Conservation (phyloP, 2,113 vertebrate genomes). For the Mystacornis crossleyi region DNA sequence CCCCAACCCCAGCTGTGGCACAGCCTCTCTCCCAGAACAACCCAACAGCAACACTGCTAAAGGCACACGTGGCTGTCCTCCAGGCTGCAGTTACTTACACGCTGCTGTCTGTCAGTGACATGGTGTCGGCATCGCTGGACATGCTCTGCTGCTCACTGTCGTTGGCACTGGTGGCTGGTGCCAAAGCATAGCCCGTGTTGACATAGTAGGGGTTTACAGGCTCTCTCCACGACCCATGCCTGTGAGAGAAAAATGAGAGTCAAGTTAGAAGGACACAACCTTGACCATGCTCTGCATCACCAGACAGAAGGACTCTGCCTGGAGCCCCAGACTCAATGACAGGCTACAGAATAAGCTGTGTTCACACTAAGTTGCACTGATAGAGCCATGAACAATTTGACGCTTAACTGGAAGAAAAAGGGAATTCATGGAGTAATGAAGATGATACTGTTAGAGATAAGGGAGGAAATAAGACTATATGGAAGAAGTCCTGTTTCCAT, state of each 20-base stretch:
- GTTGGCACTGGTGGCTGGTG: slow-evolving; percentile 94
- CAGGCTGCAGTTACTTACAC: slow-evolving; percentile 74
- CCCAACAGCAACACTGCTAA: neutral
- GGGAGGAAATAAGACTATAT: neutral
- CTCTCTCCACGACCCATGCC: slow-evolving; percentile 87
- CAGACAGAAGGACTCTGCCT: neutral
- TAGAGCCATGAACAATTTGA: neutral
- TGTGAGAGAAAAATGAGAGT: slow-evolving; percentile 32
- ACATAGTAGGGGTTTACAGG: slow-evolving; percentile 94
- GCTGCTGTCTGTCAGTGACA: slow-evolving; percentile 96
- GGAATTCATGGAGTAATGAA: neutral
- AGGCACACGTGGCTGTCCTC: fast-evolving
- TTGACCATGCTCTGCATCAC: neutral
- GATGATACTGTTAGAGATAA: neutral
- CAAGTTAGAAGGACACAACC: neutral
- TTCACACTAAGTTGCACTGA: neutral
- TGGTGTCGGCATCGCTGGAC: slow-evolving; percentile 96
- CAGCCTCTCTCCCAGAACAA: neutral
- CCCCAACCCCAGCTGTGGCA: neutral
- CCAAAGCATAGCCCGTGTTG: slow-evolving; percentile 91
- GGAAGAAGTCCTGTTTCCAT: neutral
- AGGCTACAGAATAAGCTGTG: neutral
- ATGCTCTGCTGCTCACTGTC: slow-evolving; percentile 99
- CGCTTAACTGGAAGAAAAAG: neutral
- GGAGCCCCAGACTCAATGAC: neutral